Evolutionary conservation across 2,113 vertebrate genomes (phyloP).

Genomic region (Atractosteus spatula): DNA sequence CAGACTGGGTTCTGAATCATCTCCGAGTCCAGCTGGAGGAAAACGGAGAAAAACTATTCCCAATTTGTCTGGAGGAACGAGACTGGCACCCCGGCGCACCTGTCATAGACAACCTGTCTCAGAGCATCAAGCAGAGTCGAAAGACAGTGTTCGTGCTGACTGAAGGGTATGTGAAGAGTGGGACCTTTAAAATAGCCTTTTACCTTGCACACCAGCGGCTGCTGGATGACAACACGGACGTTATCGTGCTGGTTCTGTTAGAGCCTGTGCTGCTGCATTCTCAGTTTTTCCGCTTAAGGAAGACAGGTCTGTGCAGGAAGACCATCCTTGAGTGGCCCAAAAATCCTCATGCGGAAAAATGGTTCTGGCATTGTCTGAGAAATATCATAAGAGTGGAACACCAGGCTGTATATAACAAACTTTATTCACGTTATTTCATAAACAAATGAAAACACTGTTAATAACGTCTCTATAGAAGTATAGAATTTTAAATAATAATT

Average conservation of each 20-base stretch:
- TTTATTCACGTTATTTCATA: constrained; percentile 59
- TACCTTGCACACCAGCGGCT: constrained; percentile 77
- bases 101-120: constrained; percentile 66
- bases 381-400: constrained; percentile 64
- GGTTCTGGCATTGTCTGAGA: constrained; percentile 75
- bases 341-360: constrained; percentile 63
- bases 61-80: constrained; percentile 64
- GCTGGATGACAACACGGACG: constrained; percentile 69
- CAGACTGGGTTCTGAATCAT: constrained; percentile 66
- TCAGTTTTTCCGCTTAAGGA: constrained; percentile 71
- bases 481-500: no score
- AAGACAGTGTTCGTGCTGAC: constrained; percentile 71
- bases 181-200: constrained; percentile 70
- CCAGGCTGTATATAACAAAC: constrained; percentile 61
- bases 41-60: constrained; percentile 47
- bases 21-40: constrained; percentile 66
- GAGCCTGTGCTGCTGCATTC: constrained; percentile 77
- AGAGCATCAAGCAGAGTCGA: constrained; percentile 70
- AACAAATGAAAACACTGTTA: constrained; percentile 18
- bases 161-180: constrained; percentile 61
- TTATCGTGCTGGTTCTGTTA: constrained; percentile 75
- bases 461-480: no score
- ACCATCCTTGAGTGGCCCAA: constrained; percentile 79
- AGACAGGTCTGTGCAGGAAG: constrained; percentile 63
- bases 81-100: constrained; percentile 66